phyloP scores from a whole-genome alignment of 2,797 vertebrate genomes.

The Rhadinocentrus ornatus region DNA sequence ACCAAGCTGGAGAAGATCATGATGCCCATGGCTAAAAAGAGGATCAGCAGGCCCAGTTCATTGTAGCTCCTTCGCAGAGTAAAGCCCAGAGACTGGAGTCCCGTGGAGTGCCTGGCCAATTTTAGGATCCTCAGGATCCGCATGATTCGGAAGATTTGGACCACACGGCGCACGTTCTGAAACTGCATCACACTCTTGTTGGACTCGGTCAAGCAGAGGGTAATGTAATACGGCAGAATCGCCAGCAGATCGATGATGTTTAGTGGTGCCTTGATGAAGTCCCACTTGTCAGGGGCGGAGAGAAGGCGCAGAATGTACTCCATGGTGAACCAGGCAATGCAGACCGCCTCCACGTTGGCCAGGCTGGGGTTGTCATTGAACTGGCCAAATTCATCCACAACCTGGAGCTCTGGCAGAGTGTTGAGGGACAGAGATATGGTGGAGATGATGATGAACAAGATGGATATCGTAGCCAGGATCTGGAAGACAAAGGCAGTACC shows the following conservation, averaged over 20 bases:
- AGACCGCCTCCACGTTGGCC: slow-evolving; percentile 96
- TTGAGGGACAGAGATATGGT: slow-evolving; percentile 98
- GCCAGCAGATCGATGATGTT: slow-evolving; percentile 98
- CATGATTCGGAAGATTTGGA: slow-evolving; percentile 99
- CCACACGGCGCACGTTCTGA: slow-evolving; percentile 96
- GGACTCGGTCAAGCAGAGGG: slow-evolving; percentile 97
- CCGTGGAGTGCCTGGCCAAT: slow-evolving; percentile 95
- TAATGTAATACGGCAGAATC: slow-evolving; percentile 97
- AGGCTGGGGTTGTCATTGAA: slow-evolving; percentile 95
- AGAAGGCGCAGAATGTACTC: slow-evolving; percentile 96
- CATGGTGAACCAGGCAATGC: slow-evolving; percentile 99
- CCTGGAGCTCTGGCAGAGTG: slow-evolving; percentile 96
- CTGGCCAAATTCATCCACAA: slow-evolving; percentile 93
- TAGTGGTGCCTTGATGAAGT: slow-evolving; percentile 97
- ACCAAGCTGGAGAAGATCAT: slow-evolving; percentile 99
- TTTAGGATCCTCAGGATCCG: slow-evolving; percentile 97
- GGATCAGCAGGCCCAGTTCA: slow-evolving; percentile 93
- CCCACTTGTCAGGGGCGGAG: slow-evolving; percentile 97
- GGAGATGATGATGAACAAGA: slow-evolving; percentile 96
- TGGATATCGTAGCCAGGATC: slow-evolving; percentile 97
- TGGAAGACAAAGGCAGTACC: slow-evolving; percentile 80
- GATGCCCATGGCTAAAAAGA: slow-evolving; percentile 99
- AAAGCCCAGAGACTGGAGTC: slow-evolving; percentile 97
- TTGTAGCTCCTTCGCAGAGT: slow-evolving; percentile 97
- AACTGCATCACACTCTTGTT: slow-evolving; percentile 98